These are phyloP conservation scores for Austrofundulus limnaeus DNA, from an alignment of 2,113 vertebrate genomes.

Conservation along the genomic window DNA sequence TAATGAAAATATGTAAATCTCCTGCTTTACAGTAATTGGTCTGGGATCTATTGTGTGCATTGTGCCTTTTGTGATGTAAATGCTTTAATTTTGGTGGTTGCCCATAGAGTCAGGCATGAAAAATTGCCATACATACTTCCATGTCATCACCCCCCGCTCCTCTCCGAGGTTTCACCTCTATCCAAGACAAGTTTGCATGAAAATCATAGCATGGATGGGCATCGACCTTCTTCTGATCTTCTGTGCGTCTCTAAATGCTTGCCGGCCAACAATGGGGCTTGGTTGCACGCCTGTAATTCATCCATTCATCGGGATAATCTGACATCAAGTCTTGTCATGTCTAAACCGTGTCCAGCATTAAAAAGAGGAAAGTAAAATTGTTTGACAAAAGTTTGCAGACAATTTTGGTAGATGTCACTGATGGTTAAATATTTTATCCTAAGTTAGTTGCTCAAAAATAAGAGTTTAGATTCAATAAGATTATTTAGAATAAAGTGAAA, in stretches of 20 bases:
- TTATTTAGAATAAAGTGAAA: no score
- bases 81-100: constrained; percentile 53
- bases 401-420: no score
- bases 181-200: constrained; percentile 52
- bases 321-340: constrained; percentile 67
- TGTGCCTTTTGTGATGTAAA: constrained; percentile 78
- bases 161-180: constrained; percentile 32
- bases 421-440: background rate
- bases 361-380: constrained; percentile 6
- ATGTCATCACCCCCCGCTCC: constrained; percentile 53
- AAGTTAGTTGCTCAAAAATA: background rate
- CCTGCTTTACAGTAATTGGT: constrained; percentile 75
- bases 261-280: constrained; percentile 47
- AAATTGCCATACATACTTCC: constrained; percentile 63
- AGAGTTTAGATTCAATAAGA: background rate
- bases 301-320: constrained; percentile 59
- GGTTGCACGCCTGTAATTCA: constrained; percentile 53
- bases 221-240: constrained; percentile 61
- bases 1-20: constrained; percentile 74
- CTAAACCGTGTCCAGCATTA: constrained; percentile 51
- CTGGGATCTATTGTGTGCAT: constrained; percentile 62
- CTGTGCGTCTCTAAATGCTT: constrained; percentile 39
- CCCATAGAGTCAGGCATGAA: constrained; percentile 32
- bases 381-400: background rate
- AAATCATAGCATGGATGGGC: constrained; percentile 42